Conservation (phyloP, 2,113 vertebrate species). For the Oreotrochilus melanogaster region DNA sequence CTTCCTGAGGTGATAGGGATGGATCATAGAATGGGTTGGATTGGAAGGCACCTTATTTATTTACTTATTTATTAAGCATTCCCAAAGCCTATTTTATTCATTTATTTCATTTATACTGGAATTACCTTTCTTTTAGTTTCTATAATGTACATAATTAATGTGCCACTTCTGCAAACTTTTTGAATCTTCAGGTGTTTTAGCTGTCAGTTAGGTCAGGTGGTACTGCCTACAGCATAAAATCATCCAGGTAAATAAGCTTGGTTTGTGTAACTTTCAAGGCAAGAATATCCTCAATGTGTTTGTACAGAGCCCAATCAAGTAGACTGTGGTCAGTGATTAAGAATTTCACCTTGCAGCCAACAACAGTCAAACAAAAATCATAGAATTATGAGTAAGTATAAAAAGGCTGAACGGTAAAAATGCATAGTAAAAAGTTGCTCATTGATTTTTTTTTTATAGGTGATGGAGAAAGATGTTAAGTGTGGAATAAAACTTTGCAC, state of each 20-base stretch:
- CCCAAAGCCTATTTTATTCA: too few species aligned
- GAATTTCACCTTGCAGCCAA: neutral
- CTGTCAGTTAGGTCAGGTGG: neutral
- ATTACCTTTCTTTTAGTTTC: neutral
- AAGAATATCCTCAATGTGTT: neutral
- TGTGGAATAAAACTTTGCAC: neutral
- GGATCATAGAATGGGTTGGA: too few species aligned
- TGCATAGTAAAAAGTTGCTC: neutral
- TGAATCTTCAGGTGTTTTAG: neutral
- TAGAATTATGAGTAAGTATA: too few species aligned
- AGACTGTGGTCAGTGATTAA: neutral
- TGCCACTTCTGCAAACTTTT: neutral
- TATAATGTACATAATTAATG: neutral
- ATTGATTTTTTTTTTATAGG: neutral
- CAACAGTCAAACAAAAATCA: neutral
- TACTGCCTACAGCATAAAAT: neutral
- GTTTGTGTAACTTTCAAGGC: neutral
- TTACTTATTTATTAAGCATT: too few species aligned
- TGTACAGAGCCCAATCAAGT: neutral
- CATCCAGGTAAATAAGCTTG: neutral
- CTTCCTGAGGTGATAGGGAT: accelerated
- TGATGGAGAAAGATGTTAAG: neutral
- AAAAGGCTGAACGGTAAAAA: neutral
- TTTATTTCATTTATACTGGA: neutral
- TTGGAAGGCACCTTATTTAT: too few species aligned